Percentiles rank a stretch among this genome's conserved stretches.
phyloP scores from a whole-genome alignment of 53 echinoderm and acorn worm species.

The Astropecten irregularis region DNA sequence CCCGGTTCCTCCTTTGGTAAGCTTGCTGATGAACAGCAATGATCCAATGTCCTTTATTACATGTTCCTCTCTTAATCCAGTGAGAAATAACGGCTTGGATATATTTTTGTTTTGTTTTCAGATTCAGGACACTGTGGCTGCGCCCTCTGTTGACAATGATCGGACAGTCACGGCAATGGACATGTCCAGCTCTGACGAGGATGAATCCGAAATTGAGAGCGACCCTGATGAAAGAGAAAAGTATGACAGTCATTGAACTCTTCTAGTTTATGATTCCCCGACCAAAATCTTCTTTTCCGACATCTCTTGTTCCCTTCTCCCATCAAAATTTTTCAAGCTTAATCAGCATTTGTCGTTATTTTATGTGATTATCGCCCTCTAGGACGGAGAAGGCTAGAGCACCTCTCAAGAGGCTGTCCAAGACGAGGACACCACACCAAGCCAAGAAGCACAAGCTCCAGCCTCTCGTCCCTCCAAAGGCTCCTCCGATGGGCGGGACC shows the following conservation, averaged over 20 bases:
- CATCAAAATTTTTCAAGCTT: too few relatives aligned
- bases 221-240: slow-evolving; percentile 77
- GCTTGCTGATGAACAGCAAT: too few relatives aligned
- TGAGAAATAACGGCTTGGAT: neutral
- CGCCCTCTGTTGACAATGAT: slow-evolving; percentile 21
- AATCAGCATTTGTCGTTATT: too few relatives aligned
- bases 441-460: slow-evolving; percentile 9
- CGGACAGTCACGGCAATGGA: slow-evolving; percentile 74
- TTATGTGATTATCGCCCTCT: too few relatives aligned
- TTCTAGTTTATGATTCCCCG: too few relatives aligned
- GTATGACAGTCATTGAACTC: slow-evolving; percentile 19
- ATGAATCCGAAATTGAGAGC: slow-evolving; percentile 93
- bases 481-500: neutral
- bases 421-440: neutral
- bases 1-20: slow-evolving; percentile 87
- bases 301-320: neutral
- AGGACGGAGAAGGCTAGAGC: slow-evolving; percentile 17
- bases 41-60: too few relatives aligned
- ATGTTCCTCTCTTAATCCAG: neutral
- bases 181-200: slow-evolving; percentile 89
- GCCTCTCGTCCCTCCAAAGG: neutral
- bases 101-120: neutral
- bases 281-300: too few relatives aligned
- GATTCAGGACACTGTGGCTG: neutral
- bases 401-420: slow-evolving; percentile 22